phyloP scores from a whole-genome alignment of 2,113 vertebrate genomes.

The Gymnorhina tibicen region DNA sequence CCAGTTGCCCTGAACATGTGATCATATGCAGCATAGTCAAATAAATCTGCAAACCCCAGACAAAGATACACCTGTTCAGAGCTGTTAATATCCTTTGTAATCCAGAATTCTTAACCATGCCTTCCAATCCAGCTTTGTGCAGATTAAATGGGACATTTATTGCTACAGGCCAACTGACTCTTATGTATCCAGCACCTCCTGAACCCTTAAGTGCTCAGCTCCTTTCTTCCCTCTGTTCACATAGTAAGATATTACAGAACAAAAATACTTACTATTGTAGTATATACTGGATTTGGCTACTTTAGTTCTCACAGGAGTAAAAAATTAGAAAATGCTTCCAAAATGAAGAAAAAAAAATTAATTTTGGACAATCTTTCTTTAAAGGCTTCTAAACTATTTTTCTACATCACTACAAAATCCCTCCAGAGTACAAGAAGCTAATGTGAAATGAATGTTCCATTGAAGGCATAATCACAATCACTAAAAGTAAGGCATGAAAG shows the following conservation, averaged over 20 bases:
- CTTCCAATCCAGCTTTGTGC: neutral
- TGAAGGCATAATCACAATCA: neutral
- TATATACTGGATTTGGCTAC: neutral
- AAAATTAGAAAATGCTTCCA: neutral
- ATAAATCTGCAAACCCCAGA: neutral
- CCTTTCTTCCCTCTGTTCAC: neutral
- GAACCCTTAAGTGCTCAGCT: neutral
- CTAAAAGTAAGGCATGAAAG: neutral
- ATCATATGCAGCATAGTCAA: neutral
- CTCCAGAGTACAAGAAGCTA: neutral
- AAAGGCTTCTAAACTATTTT: neutral
- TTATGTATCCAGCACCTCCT: neutral
- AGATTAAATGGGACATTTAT: neutral
- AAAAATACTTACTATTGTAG: neutral
- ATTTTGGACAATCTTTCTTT: neutral
- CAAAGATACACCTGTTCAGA: neutral
- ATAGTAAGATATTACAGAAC: neutral
- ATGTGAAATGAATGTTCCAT: neutral
- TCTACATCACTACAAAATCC: neutral
- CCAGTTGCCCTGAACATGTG: neutral
- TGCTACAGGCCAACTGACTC: neutral
- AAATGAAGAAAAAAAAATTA: neutral
- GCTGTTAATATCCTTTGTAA: neutral
- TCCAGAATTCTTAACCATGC: neutral
- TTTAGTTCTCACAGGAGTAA: neutral